Base-by-base conservation (phyloP, 1,140 invertebrate species). In the Copidosoma floridanum region DNA sequence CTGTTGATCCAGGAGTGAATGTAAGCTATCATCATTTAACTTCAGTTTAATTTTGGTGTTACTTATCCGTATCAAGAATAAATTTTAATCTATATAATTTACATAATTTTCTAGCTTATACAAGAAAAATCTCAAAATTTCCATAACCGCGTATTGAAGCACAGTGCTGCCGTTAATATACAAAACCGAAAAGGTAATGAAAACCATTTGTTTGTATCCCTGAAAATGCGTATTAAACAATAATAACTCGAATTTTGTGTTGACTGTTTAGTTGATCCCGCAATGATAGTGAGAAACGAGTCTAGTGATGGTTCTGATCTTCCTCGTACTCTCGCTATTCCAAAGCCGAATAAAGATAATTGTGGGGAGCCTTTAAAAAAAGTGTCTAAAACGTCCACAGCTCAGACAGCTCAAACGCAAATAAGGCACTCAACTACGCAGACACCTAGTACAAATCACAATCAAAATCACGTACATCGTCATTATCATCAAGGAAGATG, bases 341-440 rank as follows among this genome's bases (percentile, higher is more conserved):
- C 37, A 21, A 61, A 50, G 14, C 53, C 40, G 7, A 53, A 1
- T 29, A 14, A 6, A 6, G 55, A 52, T 11, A 16, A 16, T 21
- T 8, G 12, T 32, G 54, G 43, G 23, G 52, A 58, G 44, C 51
- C 43, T 5, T 3, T 51, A 2, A 64, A 64, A 55, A 64, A 54
- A 37, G 27, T 58, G 12, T 38, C 51, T 27, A 64, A 58, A 50
- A 55, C 37, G 12, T 21, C 29, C 18, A 52, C 16, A 4, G 51
- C 43, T 23, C 43, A 57, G 14, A 66, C 63, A 4, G 58, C 67
- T 20, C 71, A 74, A 56, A 70, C 69, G 5, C 77, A 79, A 64
- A 80, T 72, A 6, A 74, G 75, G 61, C 76, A 80, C 63, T 77
- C 76, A 23, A 80, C 76, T 1, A 80, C 78, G 0, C 78, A 80